Percentiles rank a stretch among this genome's conserved stretches.
Evolutionary conservation across 2,797 vertebrate genomes (phyloP).

Genomic region (Hemitrygon akajei): DNA sequence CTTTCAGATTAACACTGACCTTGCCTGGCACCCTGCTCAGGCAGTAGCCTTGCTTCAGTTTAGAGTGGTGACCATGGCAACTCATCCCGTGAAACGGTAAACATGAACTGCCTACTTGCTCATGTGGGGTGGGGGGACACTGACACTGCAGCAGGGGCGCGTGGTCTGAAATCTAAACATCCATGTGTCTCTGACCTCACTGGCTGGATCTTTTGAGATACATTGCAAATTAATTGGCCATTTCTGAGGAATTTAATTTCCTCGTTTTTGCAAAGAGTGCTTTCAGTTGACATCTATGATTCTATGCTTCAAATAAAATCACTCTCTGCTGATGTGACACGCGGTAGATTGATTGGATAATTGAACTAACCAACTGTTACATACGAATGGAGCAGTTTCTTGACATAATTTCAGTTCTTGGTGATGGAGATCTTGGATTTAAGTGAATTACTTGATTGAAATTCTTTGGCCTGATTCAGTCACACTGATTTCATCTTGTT

Average conservation of each 20-base stretch:
- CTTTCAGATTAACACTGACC: neutral
- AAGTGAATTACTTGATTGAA: constrained; percentile 20
- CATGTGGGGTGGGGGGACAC: too few relatives aligned
- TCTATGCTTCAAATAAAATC: constrained; percentile 18
- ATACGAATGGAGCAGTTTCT: neutral
- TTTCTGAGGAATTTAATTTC: constrained; percentile 23
- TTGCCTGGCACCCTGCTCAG: too few relatives aligned
- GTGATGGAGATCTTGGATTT: constrained; percentile 3
- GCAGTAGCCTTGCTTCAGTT: neutral
- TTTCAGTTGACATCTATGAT: constrained; percentile 28
- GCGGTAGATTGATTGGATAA: constrained; percentile 30
- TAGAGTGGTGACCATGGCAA: neutral
- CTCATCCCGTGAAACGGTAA: neutral
- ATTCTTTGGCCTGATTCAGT: neutral
- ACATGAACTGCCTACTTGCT: neutral
- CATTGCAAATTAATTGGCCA: constrained; percentile 16
- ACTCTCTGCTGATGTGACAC: neutral
- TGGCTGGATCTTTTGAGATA: neutral
- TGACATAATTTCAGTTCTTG: constrained; percentile 21
- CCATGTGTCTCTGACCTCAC: neutral
- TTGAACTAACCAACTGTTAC: constrained; percentile 22
- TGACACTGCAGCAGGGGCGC: neutral
- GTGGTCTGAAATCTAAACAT: neutral
- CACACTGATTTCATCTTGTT: too few relatives aligned
- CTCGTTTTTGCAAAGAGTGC: neutral